Evolutionary conservation across 2,888 invertebrate genomes (phyloP).

Genomic region (Meiosimyza decipiens): DNA sequence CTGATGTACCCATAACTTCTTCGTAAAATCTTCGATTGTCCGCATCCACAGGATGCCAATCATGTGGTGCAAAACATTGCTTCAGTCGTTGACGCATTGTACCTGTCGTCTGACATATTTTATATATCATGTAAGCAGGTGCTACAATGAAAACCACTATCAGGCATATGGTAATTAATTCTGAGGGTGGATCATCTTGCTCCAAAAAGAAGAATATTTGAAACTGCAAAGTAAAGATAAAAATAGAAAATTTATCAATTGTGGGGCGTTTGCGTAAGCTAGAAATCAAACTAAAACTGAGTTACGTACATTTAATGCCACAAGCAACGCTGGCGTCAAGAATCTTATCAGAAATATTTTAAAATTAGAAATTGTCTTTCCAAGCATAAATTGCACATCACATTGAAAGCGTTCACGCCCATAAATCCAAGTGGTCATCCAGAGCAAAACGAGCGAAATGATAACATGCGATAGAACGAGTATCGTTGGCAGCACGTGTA

Average conservation of each 20-base stretch:
- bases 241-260: not conserved
- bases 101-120: constrained; percentile 57
- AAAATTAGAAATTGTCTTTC: constrained; percentile 70
- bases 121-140: constrained; percentile 57
- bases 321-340: constrained; percentile 58
- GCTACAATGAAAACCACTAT: constrained; percentile 54
- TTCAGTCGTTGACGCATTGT: constrained; percentile 54
- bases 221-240: constrained; percentile 31
- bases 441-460: constrained; percentile 79
- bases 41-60: constrained; percentile 65
- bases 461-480: constrained; percentile 56
- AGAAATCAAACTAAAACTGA: not conserved
- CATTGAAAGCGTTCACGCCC: constrained; percentile 74
- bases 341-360: constrained; percentile 62
- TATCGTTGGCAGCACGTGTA: constrained; percentile 55
- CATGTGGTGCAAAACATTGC: constrained; percentile 63
- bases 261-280: constrained; percentile 22
- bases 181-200: constrained; percentile 41
- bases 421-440: constrained; percentile 86
- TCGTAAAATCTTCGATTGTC: constrained; percentile 63
- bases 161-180: constrained; percentile 51
- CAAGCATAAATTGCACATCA: constrained; percentile 80
- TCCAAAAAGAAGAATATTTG: constrained; percentile 45
- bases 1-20: constrained; percentile 62
- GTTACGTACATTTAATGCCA: constrained; percentile 53